These are phyloP conservation scores for Micrasema longulum DNA, from an alignment of 1,140 invertebrate genomes.

Conservation along the genomic window DNA sequence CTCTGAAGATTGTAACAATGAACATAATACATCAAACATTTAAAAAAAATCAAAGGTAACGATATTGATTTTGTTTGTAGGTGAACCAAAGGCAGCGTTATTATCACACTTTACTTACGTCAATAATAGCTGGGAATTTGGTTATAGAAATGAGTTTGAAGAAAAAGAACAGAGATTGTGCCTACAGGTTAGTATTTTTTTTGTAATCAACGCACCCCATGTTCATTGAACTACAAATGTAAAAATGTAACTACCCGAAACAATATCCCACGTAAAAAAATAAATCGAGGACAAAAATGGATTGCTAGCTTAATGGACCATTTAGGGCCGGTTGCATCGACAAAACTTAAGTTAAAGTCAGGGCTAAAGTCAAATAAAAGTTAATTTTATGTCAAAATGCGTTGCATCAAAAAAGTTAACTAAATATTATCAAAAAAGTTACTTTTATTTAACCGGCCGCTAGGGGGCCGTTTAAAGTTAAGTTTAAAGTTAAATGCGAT, in stretches of 20 bases:
- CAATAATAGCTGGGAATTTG: constrained; percentile 81
- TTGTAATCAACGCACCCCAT: neutral
- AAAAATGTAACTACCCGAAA: too few species aligned
- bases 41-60: neutral
- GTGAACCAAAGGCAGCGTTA: constrained; percentile 81
- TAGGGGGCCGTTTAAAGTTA: too few species aligned
- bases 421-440: too few species aligned
- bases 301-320: neutral
- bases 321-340: too few species aligned
- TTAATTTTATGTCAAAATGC: too few species aligned
- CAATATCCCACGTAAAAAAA: too few species aligned
- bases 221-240: too few species aligned
- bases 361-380: too few species aligned
- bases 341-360: too few species aligned
- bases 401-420: too few species aligned
- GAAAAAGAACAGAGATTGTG: constrained; percentile 59
- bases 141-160: constrained; percentile 68
- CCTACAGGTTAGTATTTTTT: constrained; percentile 36
- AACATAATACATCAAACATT: neutral
- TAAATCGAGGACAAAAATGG: neutral
- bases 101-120: constrained; percentile 82
- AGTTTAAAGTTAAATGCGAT: too few species aligned
- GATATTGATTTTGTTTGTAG: constrained; percentile 26
- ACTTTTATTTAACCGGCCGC: too few species aligned
- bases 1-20: neutral